Evolutionary conservation across 2,888 invertebrate species (phyloP).

Genomic region (Blomia tropicalis): DNA sequence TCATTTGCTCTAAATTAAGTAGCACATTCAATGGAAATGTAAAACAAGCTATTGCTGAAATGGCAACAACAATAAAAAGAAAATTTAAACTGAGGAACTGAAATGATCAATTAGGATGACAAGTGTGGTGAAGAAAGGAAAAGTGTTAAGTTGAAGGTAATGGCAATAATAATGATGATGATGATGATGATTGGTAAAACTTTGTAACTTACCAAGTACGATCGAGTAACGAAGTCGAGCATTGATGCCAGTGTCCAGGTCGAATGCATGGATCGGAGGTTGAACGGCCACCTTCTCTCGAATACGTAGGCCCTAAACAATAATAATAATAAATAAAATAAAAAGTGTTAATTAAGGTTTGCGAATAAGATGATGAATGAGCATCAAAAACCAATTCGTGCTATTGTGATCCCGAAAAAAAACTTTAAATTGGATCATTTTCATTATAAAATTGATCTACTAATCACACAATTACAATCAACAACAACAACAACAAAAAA

Average conservation of each 20-base stretch:
- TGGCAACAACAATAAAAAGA: neutral
- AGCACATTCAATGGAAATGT: neutral
- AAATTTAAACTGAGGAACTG: neutral
- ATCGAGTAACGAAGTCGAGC: constrained; percentile 59
- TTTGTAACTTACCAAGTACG: constrained; percentile 46
- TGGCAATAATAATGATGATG: too few species aligned
- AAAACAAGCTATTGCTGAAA: too few species aligned
- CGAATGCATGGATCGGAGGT: constrained; percentile 56
- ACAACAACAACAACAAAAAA: too few species aligned
- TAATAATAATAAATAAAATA: neutral
- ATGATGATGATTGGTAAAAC: too few species aligned
- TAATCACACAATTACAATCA: too few species aligned
- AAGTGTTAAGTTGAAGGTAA: too few species aligned
- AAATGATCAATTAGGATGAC: constrained; percentile 3
- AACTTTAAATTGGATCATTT: too few species aligned
- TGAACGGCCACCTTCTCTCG: constrained; percentile 53
- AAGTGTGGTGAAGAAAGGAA: too few species aligned
- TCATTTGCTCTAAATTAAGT: neutral
- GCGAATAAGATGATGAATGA: too few species aligned
- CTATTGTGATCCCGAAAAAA: too few species aligned
- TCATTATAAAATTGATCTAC: too few species aligned
- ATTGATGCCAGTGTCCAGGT: constrained; percentile 59
- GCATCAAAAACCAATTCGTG: too few species aligned
- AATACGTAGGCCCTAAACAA: constrained; percentile 49
- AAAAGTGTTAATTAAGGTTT: neutral